A percentile compares a stretch with the other conserved stretches of the same genome.
phyloP scores from a whole-genome alignment of 2,113 vertebrate species.

The Eublepharis macularius region DNA sequence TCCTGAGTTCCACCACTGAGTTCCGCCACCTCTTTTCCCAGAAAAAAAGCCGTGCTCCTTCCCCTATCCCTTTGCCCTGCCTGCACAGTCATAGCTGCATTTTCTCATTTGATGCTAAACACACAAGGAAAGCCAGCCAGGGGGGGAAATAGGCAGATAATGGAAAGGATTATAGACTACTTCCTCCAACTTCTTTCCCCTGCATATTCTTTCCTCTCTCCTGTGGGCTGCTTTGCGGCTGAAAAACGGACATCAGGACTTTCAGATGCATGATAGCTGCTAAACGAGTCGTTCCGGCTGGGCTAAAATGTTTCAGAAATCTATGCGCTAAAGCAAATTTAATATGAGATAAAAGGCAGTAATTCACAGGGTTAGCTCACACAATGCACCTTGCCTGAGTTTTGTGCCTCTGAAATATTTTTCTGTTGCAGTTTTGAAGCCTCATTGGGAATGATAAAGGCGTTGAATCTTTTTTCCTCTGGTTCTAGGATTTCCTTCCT shows the following conservation, averaged over 20 bases:
- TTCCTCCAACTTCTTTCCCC: no score
- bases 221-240: background rate
- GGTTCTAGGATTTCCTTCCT: background rate
- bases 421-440: background rate
- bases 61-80: no score
- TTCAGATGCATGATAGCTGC: background rate
- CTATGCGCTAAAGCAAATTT: background rate
- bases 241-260: no score
- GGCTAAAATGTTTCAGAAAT: background rate
- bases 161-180: no score
- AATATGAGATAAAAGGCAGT: background rate
- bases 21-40: no score
- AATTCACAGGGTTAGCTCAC: background rate
- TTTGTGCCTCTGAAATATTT: background rate
- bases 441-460: background rate
- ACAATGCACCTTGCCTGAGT: background rate
- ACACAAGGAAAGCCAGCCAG: no score
- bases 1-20: no score
- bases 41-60: no score
- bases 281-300: background rate
- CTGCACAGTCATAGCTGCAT: no score
- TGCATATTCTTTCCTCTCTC: background rate
- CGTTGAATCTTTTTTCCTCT: background rate
- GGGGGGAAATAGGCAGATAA: no score
- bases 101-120: no score